phyloP scores from a whole-genome alignment of 1,140 invertebrate species.

The Drosophila lacertosa region DNA sequence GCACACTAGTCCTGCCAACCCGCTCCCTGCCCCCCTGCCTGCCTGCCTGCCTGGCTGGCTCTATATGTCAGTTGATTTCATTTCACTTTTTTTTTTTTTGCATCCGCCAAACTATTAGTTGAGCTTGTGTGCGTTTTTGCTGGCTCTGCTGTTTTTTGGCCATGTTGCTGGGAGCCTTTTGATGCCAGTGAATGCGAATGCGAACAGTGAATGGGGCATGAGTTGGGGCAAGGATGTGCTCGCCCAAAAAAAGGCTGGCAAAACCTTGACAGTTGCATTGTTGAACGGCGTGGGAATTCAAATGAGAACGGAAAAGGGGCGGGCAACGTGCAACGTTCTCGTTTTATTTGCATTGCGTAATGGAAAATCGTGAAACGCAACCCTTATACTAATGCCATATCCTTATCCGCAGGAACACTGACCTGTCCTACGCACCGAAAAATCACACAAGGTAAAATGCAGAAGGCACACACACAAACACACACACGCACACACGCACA shows the following conservation, averaged over 20 bases:
- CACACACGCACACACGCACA: neutral
- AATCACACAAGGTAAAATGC: slow-evolving; percentile 50
- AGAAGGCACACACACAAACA: slow-evolving; percentile 29
- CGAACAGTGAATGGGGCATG: neutral
- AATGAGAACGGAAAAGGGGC: neutral
- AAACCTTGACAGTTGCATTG: slow-evolving; percentile 80
- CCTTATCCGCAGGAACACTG: slow-evolving; percentile 54
- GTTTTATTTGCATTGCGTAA: slow-evolving; percentile 77
- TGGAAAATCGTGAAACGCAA: slow-evolving; percentile 52
- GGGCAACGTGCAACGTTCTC: neutral
- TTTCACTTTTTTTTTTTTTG: slow-evolving; percentile 71
- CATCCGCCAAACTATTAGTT: slow-evolving; percentile 72
- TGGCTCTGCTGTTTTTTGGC: slow-evolving; percentile 32
- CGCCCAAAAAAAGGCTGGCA: slow-evolving; percentile 34
- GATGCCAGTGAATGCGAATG: slow-evolving; percentile 49
- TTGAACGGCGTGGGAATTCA: slow-evolving; percentile 49
- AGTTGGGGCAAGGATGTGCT: slow-evolving; percentile 7
- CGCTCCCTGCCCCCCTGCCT: too few species aligned
- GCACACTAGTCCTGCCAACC: neutral
- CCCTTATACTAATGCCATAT: slow-evolving; percentile 30
- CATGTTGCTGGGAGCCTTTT: slow-evolving; percentile 42
- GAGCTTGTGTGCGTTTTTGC: slow-evolving; percentile 44
- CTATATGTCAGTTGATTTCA: slow-evolving; percentile 81
- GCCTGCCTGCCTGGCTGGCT: slow-evolving; percentile 14
- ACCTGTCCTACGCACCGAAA: slow-evolving; percentile 64